Conservation (phyloP, 2,113 vertebrate species). For the Uria aalge region DNA sequence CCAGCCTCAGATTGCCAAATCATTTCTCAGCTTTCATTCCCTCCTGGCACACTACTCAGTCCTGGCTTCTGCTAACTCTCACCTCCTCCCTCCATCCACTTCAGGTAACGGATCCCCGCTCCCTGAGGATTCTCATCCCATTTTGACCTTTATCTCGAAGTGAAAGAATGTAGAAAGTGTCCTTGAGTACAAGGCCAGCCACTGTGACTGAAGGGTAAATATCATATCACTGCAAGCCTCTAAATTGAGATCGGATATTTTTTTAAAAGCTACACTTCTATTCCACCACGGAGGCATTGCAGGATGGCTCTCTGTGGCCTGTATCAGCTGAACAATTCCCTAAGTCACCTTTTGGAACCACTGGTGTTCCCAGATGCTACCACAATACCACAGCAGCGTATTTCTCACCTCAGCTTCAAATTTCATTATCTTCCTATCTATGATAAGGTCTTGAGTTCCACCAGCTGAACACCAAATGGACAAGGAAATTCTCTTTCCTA, state of each 20-base stretch:
- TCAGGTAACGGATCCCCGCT: neutral
- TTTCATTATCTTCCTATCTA: neutral
- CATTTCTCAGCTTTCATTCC: neutral
- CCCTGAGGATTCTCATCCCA: neutral
- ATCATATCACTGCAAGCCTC: neutral
- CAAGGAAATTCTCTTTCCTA: neutral
- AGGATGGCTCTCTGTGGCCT: neutral
- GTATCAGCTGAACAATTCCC: neutral
- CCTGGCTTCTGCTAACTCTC: neutral
- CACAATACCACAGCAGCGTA: fast-evolving
- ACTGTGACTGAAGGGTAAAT: neutral
- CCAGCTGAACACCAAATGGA: neutral
- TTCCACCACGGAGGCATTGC: neutral
- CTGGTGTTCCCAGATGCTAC: neutral
- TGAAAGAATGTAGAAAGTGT: neutral
- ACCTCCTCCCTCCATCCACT: neutral
- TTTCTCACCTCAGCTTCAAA: neutral
- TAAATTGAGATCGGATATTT: neutral
- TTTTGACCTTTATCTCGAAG: neutral
- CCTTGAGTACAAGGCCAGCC: neutral
- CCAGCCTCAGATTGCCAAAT: neutral
- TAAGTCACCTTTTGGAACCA: neutral
- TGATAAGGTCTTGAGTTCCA: neutral
- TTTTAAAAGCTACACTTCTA: neutral
- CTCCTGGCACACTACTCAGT: neutral